Evolutionary conservation across 1,140 invertebrate genomes (phyloP).

Genomic region (Theocolax elegans): DNA sequence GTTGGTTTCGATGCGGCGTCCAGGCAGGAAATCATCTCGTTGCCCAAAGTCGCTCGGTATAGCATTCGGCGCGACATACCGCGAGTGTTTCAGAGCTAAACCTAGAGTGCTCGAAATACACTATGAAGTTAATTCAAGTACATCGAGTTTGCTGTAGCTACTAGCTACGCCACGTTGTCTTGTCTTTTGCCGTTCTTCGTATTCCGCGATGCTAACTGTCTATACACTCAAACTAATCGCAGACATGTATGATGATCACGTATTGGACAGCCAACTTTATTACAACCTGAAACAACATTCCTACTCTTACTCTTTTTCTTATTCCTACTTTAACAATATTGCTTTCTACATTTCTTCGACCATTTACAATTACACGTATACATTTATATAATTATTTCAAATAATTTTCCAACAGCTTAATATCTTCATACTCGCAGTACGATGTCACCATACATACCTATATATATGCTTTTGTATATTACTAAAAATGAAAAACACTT

Average conservation of each 20-base stretch:
- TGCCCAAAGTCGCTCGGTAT: slow-evolving; percentile 15
- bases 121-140: slow-evolving; percentile 61
- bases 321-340: no score
- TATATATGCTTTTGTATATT: no score
- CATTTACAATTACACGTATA: no score
- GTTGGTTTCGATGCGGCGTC: neutral
- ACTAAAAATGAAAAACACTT: no score
- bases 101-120: slow-evolving; percentile 62
- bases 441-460: no score
- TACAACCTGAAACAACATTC: no score
- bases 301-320: no score
- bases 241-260: neutral
- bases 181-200: slow-evolving; percentile 41
- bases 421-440: no score
- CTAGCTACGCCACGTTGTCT: slow-evolving; percentile 44
- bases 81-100: slow-evolving; percentile 58
- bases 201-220: slow-evolving; percentile 29
- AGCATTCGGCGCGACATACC: slow-evolving; percentile 52
- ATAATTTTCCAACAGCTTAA: no score
- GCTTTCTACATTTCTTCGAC: no score
- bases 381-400: no score
- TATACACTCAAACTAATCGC: neutral
- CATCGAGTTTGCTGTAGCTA: slow-evolving; percentile 54
- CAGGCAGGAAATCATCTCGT: slow-evolving; percentile 21
- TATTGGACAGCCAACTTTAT: neutral